Conservation (phyloP, 2,888 invertebrate genomes). For the Trichacis sp. region DNA sequence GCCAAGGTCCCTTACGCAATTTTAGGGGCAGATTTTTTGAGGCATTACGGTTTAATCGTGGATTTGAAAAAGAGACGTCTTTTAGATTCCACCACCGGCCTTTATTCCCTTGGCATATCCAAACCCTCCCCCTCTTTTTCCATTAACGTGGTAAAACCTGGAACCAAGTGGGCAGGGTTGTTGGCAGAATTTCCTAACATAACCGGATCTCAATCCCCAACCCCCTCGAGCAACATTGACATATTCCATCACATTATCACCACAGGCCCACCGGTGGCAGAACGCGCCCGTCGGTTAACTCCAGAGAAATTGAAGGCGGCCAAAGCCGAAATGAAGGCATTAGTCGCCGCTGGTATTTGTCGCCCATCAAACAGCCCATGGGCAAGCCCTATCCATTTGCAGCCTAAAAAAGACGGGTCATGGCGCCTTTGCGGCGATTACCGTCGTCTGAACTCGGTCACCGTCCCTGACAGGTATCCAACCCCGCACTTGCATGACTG, state of each 20-base stretch:
- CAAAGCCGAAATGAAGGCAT: conserved; percentile 4
- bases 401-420: background rate
- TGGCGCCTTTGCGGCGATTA: too few species aligned
- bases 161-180: background rate
- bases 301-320: conserved; percentile 6
- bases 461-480: too few species aligned
- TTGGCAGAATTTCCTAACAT: conserved; percentile 6
- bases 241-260: conserved; percentile 15
- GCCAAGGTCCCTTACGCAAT: conserved; percentile 4
- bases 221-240: background rate
- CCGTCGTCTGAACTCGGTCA: too few species aligned
- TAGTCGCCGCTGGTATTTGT: background rate
- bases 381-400: background rate
- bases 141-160: background rate
- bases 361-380: background rate
- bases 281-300: conserved; percentile 6
- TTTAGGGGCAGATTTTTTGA: conserved; percentile 10
- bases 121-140: background rate
- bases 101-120: background rate
- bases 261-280: conserved; percentile 4
- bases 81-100: background rate
- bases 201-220: background rate
- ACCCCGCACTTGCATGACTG: too few species aligned
- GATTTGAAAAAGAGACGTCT: conserved; percentile 7
- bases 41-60: conserved; percentile 6